Evolutionary conservation across 2,797 vertebrate genomes (phyloP), one percentile per base, ranked within the genome.

Genomic region (Microchirus variegatus): DNA sequence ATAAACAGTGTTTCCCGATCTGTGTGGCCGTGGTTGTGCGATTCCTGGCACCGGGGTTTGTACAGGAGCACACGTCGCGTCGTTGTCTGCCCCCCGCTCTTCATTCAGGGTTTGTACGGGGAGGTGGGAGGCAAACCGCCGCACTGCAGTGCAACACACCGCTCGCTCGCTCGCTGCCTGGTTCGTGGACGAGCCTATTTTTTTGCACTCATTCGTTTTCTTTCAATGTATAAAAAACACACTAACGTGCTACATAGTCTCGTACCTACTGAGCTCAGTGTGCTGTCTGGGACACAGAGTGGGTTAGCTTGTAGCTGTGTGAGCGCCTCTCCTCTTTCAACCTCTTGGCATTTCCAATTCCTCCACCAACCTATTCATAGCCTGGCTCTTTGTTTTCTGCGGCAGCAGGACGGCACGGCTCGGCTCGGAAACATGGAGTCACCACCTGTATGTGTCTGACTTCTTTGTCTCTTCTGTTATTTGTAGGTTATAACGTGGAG

Each of bases 141-240:
- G 89, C 89, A 90, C 80, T 89, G 90, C 89, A 90, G 80, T 89
- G 90, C 90, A 80, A 86, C 77, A 86, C 77, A 58, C 71, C 80
- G 45, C 22, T 58, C 71, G 72, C 13, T 42, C 10, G 41, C 15
- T 42, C 40, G 40, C 40, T 15, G 15, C 44, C 26, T 58, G 62
- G 42, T 64, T 19, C 50, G 61, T 43, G 67, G 75, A 70, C 56
- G 2, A 78, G 50, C 59, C 59, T 83, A 67, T 59, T 55, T 55
- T 67, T n/a, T n/a, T 44, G 14, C 43, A 16, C 15, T 17, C n/a
- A 2, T 9, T 44, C 5, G 14, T 44, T 44, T 9, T 17, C 14
- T 16, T 17, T 44, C 3, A 6, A 9, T 8, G 7, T 15, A 43
- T 2, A 43, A 17, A 44, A 16, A 16, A 9, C 43, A 17, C 43